Conservation (phyloP, 2,113 vertebrate species). For the Vimba vimba region DNA sequence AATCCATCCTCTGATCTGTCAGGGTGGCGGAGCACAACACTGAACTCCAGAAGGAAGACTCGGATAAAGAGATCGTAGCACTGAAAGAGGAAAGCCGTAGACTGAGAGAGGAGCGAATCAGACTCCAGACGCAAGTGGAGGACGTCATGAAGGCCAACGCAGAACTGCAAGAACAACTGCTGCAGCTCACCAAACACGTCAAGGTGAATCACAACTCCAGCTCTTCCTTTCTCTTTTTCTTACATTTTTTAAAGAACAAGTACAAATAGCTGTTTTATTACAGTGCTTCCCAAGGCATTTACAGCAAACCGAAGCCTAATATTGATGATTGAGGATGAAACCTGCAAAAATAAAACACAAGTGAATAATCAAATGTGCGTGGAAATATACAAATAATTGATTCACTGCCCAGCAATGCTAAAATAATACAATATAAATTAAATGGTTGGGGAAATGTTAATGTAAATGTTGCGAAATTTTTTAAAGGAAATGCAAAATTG, state of each 20-base stretch:
- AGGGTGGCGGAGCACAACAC: constrained; percentile 90
- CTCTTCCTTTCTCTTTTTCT: background rate
- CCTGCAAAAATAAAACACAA: background rate
- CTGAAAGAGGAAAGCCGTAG: constrained; percentile 82
- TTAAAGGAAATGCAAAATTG: background rate
- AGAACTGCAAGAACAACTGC: constrained; percentile 82
- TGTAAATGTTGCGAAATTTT: background rate
- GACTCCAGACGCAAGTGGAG: constrained; percentile 77
- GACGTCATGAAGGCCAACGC: constrained; percentile 72
- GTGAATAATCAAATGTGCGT: background rate
- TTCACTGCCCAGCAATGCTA: background rate
- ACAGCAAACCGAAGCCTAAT: background rate
- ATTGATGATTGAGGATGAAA: background rate
- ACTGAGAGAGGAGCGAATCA: constrained; percentile 79
- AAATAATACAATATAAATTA: background rate
- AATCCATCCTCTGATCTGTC: constrained; percentile 1
- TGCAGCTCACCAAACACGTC: constrained; percentile 82
- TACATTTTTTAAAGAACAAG: background rate
- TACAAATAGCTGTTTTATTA: background rate
- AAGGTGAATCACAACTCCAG: constrained; percentile 70
- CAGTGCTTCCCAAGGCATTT: background rate
- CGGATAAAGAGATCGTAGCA: constrained; percentile 79
- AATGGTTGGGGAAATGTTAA: no score
- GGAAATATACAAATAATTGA: background rate
- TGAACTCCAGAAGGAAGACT: constrained; percentile 83